Conservation (phyloP, 2,797 vertebrate genomes). For the Artibeus lituratus region DNA sequence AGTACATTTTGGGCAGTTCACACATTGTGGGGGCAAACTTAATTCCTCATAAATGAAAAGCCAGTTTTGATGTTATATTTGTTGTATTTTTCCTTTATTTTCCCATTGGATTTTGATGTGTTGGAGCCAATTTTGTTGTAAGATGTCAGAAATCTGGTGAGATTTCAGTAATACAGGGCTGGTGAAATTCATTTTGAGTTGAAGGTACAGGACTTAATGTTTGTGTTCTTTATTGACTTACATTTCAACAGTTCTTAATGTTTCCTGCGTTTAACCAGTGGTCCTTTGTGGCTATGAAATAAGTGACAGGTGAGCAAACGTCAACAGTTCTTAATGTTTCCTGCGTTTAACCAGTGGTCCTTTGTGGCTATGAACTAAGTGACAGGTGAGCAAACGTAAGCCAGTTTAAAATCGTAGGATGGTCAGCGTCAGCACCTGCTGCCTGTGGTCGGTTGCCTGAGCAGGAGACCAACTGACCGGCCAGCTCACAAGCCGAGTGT, state of each 20-base stretch:
- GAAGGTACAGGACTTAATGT: conserved; percentile 6
- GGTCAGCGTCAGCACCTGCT: background rate
- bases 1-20: background rate
- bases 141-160: background rate
- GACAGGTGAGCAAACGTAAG: background rate
- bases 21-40: background rate
- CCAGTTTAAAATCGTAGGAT: background rate
- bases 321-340: background rate
- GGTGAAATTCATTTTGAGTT: conserved; percentile 4
- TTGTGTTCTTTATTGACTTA: conserved; percentile 12
- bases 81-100: background rate
- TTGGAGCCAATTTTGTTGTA: background rate
- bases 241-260: background rate
- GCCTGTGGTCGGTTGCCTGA: background rate
- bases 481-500: background rate
- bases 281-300: background rate
- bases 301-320: background rate
- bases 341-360: background rate
- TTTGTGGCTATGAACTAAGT: background rate
- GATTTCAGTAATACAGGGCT: background rate
- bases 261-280: background rate
- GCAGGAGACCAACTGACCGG: background rate
- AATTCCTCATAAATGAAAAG: background rate
- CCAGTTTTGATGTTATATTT: background rate
- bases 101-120: conserved; percentile 8